Evolutionary conservation across 2,113 vertebrate species (phyloP), one percentile per base, ranked within the genome.

Genomic region (Limanda limanda): DNA sequence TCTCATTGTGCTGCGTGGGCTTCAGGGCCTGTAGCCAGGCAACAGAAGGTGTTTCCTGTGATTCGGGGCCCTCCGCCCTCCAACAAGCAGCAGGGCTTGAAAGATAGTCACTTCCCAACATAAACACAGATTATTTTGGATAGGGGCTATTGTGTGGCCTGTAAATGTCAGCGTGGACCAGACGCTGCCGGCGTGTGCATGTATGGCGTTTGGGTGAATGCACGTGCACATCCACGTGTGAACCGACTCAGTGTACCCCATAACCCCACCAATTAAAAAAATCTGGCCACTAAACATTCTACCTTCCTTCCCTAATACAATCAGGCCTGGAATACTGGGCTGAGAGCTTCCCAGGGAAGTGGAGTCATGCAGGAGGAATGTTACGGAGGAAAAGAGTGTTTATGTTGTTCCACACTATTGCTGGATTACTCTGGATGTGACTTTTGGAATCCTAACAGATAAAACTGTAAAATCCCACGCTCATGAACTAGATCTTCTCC

Each of bases 21-120:
- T 85, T 70, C 73, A 15, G 82, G 24, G 79, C 76, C 79, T 86
- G 57, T 76, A 13, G 82, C 79, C 54, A 64, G 67, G 56, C 77
- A 75, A 47, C 80, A 74, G 89, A 94, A 94, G 93, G 93, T 92
- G 92, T 94, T 95, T 94, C 94, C 94, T 94, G 92, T 85, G 89
- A 93, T 94, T 94, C 88, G 7, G 66, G 48, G 8, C 48, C 37
- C 31, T 47, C 83, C 88, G 51, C 89, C 92, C 85, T 86, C 62
- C 15, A 90, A 87, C 85, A 77, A 86, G 82, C 86, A 91, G 80
- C 85, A 45, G 82, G 89, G 81, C 81, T 74, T 84, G 84, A 91
- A 86, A 92, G 91, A 94, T 92, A 91, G 85, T 65, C 79, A 87
- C 89, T 92, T 93, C 93, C 90, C 88, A 72, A 74, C 79, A 84